Evolutionary conservation across 2,888 invertebrate genomes (phyloP), one percentile per base, ranked within the genome.

Genomic region (Luffia ferchaultella): DNA sequence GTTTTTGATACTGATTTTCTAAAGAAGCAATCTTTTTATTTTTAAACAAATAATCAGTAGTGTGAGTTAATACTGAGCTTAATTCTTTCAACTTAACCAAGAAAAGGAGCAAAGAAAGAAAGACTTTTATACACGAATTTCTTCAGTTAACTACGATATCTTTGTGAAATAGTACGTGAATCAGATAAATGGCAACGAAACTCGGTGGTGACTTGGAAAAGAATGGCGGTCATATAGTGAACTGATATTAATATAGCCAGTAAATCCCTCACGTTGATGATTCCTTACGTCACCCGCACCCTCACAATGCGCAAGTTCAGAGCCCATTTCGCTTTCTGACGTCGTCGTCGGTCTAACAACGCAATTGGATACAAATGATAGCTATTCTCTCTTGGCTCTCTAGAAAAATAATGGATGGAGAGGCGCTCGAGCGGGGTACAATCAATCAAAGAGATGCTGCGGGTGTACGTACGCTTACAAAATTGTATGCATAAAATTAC

Each of bases 391-490:
- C 57, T 54, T 57, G 59, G 60, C 59, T 61, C 57, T 57, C 56
- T 16, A 56, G 58, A 60, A 62, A 64, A 67, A 63, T 60, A 60
- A 61, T 64, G 59, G 56, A 63, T 65, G 56, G 55, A 53, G 55
- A 58, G 55, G 58, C 60, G 58, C 60, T 57, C 50, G 53, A 57
- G 57, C 58, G 56, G 17, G 57, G 53, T 57, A 61, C 58, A 62
- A 70, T 69, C 69, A 67, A 70, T 70, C 70, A 69, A 51, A 49
- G 17, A 16, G n/a, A 44, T 48, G 50, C 45, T 40, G 18, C 48
- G 48, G 50, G 43, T n/a, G n/a, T 18, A 49, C 50, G 51, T 49
- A 51, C 30, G 30, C 30, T n/a, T n/a, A n/a, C n/a, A n/a, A n/a
- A n/a, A n/a, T n/a, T n/a, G n/a, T n/a, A n/a, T n/a, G n/a, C n/a